Conservation (phyloP, 64 coral and sea anemone species). For the Catalaphyllia jardinei region DNA sequence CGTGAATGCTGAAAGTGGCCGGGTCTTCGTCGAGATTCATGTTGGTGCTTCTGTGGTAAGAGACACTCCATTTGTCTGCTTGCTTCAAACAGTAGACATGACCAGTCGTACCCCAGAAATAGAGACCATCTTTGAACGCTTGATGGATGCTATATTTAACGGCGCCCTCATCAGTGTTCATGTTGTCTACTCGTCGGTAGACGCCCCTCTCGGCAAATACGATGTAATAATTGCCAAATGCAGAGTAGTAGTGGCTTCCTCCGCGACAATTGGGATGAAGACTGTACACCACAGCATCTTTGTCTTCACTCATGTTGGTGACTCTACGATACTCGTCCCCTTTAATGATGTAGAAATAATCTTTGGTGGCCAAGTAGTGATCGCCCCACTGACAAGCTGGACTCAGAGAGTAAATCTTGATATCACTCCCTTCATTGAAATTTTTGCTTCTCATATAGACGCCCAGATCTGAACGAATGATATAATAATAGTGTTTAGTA, state of each 20-base stretch:
- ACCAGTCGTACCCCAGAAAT: conserved; percentile 22
- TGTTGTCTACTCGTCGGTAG: conserved; percentile 31
- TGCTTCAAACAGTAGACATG: background rate
- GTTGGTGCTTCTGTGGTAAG: conserved; percentile 41
- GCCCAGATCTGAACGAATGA: too few species aligned
- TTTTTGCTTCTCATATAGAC: too few species aligned
- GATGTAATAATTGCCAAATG: conserved; percentile 32
- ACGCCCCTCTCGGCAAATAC: conserved; percentile 1
- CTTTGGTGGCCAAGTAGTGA: too few species aligned
- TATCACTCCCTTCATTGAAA: too few species aligned
- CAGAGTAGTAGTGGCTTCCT: conserved; percentile 28
- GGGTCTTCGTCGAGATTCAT: conserved; percentile 17
- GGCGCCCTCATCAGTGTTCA: conserved; percentile 22
- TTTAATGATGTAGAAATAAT: too few species aligned
- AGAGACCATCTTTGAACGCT: conserved; percentile 24
- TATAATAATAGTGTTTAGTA: too few species aligned
- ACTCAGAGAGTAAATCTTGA: too few species aligned
- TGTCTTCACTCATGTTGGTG: too few species aligned
- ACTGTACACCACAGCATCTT: conserved; percentile 29
- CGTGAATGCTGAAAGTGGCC: background rate
- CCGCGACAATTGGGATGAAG: background rate
- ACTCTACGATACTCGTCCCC: too few species aligned
- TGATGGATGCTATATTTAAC: conserved; percentile 8
- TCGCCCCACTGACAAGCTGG: too few species aligned
- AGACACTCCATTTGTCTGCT: conserved; percentile 14